Base-by-base conservation (phyloP, 2,888 invertebrate species). In the Leptopilina syphax region DNA sequence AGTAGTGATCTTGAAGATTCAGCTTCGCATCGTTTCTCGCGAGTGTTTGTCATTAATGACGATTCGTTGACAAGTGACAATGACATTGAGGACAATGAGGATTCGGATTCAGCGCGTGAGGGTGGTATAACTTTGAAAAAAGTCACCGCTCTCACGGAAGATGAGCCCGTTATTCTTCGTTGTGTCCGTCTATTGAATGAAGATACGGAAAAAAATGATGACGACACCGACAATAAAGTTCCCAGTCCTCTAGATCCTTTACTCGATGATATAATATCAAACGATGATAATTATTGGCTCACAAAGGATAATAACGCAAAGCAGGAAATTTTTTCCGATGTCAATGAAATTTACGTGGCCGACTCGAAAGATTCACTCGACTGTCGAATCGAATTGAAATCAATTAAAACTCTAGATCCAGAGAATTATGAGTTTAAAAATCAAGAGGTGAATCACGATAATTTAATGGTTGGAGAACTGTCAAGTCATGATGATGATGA, bases 21-120 rank as follows among this genome's bases (percentile, higher is more conserved):
- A 0, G 86, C 90, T 0, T 88, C 91, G 0, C 91, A 91, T 50
- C 88, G 89, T n/a, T 92, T 92, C 82, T 91, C 91, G 0, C 87
- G 91, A 3, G 92, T 92, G 0, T 92, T 92, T 77, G 91, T 92
- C 0, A 92, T 93, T 1, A 93, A 93, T 82, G 91, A 92, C 65
- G 91, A 91, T 13, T 88, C 91, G 0, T 83, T 90, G 27, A 90
- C 88, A 6, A 91, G 92, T 80, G 91, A 91, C 70, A 89, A 90
- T 77, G 92, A 91, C 13, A 87, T 90, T 78, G 91, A 90, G 57
- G 91, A 91, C 60, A 90, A 89, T 77, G 91, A 88, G 6, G 90
- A 90, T 76, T 87, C 87, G 1, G 90, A 89, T 65, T 89, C 89
- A 0, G 86, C 87, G 3, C 85, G 87, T 1, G 89, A 90, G 12